Evolutionary conservation across 2,797 vertebrate genomes (phyloP), one percentile per base, ranked within the genome.

Genomic region (Urosaurus nigricauda): DNA sequence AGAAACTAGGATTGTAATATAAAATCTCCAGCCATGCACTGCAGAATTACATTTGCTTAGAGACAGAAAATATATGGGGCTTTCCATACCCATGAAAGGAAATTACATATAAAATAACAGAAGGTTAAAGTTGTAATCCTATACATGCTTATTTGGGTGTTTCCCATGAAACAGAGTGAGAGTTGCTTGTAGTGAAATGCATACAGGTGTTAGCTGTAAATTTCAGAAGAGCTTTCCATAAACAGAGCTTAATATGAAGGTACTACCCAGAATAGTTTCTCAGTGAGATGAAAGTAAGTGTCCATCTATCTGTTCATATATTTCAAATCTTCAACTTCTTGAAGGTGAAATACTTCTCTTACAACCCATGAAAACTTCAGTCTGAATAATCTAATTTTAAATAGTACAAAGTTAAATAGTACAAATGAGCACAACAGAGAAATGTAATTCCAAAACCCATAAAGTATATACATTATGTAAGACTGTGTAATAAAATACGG

Each of bases 201-300:
- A 26, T 12, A 79, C 7, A 26, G 43, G 13, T 9, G 6, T 7
- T 79, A 29, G 32, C n/a, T 79, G n/a, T 35, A 70, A 87, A 79
- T 24, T 17, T 51, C 74, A 85, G 56, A 79, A 87, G 24, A 58
- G 51, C 32, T 37, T 83, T 51, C 29, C 73, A 37, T 83, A 88
- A 63, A 14, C 35, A 80, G 51, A 4, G 8, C 7, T 37, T 56
- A 11, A 32, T 63, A 14, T 47, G 35, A 84, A 35, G 9, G 58
- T 58, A 63, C 37, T 77, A 40, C 16, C 17, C 83, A 84, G 53
- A 84, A 47, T 3, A 75, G 7, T 84, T 12, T 58, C 24, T 35
- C 5, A 29, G 40, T 60, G 16, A 86, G 11, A 53, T 79, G 16
- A 56, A 70, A 71, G 26, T 71, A 87, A 87, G 40, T 37, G 35